Evolutionary conservation across 2,797 vertebrate genomes (phyloP).

Genomic region (Paguma larvata): DNA sequence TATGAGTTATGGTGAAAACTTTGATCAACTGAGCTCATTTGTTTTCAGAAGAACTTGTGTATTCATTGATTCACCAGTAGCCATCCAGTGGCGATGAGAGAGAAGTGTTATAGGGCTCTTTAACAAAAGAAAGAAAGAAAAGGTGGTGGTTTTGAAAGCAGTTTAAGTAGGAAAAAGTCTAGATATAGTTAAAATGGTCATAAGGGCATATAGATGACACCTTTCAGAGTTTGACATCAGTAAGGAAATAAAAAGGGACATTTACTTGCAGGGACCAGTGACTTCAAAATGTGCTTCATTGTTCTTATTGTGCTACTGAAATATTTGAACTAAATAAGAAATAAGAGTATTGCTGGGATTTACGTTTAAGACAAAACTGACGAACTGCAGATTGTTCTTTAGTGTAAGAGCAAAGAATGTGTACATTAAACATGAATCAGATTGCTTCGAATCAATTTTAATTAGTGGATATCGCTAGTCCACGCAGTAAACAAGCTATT

Average conservation of each 20-base stretch:
- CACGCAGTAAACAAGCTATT: not conserved
- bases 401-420: not conserved
- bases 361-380: not conserved
- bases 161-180: not conserved
- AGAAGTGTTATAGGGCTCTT: not conserved
- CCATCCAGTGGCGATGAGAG: not conserved
- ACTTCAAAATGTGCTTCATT: not conserved
- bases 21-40: not conserved
- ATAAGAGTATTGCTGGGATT: not conserved
- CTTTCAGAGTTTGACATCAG: not conserved
- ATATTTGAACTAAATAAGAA: constrained; percentile 3
- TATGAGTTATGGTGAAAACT: not conserved
- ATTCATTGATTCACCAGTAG: not conserved
- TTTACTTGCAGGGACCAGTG: not conserved
- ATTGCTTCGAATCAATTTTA: not conserved
- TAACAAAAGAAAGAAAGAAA: not conserved
- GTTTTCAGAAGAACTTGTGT: not conserved
- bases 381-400: not conserved
- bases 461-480: not conserved
- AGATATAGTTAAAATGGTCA: not conserved
- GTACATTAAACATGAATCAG: constrained; percentile 15
- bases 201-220: not conserved
- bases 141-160: not conserved
- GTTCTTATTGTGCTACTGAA: not conserved
- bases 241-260: not conserved